Conservation (phyloP, 2,113 vertebrate genomes). For the Grus americana region DNA sequence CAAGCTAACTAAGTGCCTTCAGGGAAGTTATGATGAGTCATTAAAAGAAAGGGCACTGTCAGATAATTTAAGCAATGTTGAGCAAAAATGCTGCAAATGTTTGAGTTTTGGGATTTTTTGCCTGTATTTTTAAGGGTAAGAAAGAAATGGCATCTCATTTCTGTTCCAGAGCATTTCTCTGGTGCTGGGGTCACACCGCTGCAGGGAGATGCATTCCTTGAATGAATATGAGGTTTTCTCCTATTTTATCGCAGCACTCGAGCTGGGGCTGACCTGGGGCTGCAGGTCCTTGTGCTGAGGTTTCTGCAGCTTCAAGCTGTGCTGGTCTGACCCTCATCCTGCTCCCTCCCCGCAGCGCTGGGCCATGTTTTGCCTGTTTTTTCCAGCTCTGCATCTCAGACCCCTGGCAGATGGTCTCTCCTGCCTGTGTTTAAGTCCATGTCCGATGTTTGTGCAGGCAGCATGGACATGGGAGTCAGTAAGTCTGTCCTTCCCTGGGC, state of each 20-base stretch:
- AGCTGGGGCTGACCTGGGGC: background rate
- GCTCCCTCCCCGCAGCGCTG: background rate
- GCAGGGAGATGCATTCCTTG: background rate
- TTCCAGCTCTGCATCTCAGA: background rate
- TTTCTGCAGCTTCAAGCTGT: background rate
- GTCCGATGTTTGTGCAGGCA: background rate
- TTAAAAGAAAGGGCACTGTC: background rate
- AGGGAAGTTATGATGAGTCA: background rate
- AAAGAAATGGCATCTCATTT: background rate
- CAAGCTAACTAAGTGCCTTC: background rate
- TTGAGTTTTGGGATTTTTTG: too few species aligned
- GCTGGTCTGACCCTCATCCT: background rate
- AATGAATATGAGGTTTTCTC: rapidly evolving
- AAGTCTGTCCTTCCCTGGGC: background rate
- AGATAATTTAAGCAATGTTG: background rate
- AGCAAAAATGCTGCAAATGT: background rate
- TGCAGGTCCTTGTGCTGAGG: background rate
- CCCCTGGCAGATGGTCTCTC: background rate
- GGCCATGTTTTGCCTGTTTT: background rate
- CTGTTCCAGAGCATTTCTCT: background rate
- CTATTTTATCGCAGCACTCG: rapidly evolving
- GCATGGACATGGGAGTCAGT: rapidly evolving
- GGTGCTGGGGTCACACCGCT: background rate
- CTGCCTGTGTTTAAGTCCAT: background rate
- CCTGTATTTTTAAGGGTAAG: background rate